These are phyloP conservation scores for Pipra filicauda DNA, from an alignment of 2,113 vertebrate species.

Conservation along the genomic window DNA sequence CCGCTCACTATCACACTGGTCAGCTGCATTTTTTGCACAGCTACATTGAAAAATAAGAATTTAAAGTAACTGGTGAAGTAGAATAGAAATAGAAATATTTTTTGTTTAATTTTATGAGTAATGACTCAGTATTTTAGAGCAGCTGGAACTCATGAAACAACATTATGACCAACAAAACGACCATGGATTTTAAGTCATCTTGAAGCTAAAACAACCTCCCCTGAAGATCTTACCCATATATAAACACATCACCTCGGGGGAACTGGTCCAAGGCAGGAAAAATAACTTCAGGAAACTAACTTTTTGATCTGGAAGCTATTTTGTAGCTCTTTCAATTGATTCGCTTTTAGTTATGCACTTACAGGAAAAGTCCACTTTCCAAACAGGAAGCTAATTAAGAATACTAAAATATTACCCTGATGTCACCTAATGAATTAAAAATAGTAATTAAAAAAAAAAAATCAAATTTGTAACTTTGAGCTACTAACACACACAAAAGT, in stretches of 20 bases:
- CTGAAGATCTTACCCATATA: background rate
- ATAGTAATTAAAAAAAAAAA: background rate
- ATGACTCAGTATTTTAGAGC: background rate
- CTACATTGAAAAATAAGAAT: background rate
- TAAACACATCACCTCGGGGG: background rate
- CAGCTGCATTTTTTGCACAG: background rate
- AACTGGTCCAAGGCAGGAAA: background rate
- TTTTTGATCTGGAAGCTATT: background rate
- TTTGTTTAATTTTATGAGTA: background rate
- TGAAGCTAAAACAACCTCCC: background rate
- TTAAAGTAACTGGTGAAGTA: background rate
- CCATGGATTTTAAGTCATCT: background rate
- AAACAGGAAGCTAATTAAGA: background rate
- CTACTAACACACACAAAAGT: background rate
- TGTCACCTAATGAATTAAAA: background rate
- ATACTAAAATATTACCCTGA: background rate
- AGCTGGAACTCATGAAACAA: background rate
- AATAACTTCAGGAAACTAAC: background rate
- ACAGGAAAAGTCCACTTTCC: background rate
- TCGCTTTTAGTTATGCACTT: background rate
- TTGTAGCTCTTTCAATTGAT: background rate
- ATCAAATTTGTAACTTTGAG: background rate
- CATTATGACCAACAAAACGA: background rate
- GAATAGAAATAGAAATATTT: background rate
- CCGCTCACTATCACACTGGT: background rate